Conservation (phyloP, 2,113 vertebrate species). For the Catharus bicknelli region DNA sequence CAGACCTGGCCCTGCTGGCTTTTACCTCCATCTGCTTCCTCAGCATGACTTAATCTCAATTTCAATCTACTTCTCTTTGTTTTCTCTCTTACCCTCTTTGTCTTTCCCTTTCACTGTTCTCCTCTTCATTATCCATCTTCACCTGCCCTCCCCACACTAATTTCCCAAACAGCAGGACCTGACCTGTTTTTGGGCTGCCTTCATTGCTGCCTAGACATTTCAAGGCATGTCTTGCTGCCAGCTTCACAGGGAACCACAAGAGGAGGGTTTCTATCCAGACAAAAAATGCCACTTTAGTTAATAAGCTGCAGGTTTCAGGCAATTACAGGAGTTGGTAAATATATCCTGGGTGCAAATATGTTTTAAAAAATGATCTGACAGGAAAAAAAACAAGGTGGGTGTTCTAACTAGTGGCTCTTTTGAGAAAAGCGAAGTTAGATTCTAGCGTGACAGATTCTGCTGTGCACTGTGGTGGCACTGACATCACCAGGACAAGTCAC, state of each 20-base stretch:
- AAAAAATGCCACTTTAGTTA: not conserved
- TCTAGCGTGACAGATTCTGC: not conserved
- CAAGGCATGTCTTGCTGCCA: not conserved
- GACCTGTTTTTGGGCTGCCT: not conserved
- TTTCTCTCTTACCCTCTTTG: not conserved
- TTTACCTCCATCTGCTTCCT: not conserved
- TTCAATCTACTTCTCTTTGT: not conserved
- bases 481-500: not conserved
- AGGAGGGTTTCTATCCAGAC: not conserved
- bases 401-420: not conserved
- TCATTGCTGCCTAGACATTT: rapidly evolving
- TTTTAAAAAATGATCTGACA: not conserved
- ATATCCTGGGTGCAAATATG: not conserved
- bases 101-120: not conserved
- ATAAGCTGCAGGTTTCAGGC: not conserved
- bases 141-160: not conserved
- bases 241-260: not conserved
- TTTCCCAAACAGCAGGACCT: not conserved
- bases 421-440: not conserved
- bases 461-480: not conserved
- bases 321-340: not conserved
- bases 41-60: not conserved
- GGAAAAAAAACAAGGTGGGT: not conserved
- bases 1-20: not conserved
- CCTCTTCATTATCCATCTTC: not conserved